Percentiles rank a stretch among this genome's conserved stretches.
These are phyloP conservation scores for Drosophila sechellia DNA, from an alignment of 1,140 invertebrate species.

Conservation along the genomic window DNA sequence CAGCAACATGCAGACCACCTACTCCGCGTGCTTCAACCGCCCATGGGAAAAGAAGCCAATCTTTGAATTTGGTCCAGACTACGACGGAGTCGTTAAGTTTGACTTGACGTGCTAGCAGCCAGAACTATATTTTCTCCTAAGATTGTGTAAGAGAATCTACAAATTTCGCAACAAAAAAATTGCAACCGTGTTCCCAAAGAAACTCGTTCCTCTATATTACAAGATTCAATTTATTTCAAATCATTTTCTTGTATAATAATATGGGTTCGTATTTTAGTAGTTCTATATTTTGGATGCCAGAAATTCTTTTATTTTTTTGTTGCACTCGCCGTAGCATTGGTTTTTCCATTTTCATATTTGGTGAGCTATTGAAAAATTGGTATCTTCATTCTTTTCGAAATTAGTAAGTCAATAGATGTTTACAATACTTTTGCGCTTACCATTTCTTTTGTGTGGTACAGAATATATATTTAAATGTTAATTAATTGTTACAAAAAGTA, in stretches of 20 bases:
- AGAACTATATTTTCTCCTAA: neutral
- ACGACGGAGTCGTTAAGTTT: constrained; percentile 13
- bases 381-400: constrained; percentile 63
- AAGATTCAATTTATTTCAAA: constrained; percentile 84
- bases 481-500: constrained; percentile 84
- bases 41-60: constrained; percentile 4
- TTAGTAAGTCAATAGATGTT: constrained; percentile 74
- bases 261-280: constrained; percentile 76
- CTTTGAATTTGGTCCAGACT: constrained; percentile 4
- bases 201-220: constrained; percentile 73
- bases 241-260: constrained; percentile 84
- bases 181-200: neutral
- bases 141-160: neutral
- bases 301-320: constrained; percentile 68
- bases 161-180: neutral
- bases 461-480: constrained; percentile 77
- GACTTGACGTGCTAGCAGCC: constrained; percentile 13
- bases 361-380: constrained; percentile 34
- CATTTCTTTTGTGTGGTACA: constrained; percentile 50
- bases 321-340: constrained; percentile 62
- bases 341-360: constrained; percentile 39
- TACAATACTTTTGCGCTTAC: constrained; percentile 65
- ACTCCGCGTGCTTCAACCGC: constrained; percentile 17
- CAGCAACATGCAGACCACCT: constrained; percentile 34
- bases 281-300: constrained; percentile 78